These are phyloP conservation scores for Pseudomyrmex dendroicus DNA, from an alignment of 1,140 invertebrate genomes.

Conservation along the genomic window DNA sequence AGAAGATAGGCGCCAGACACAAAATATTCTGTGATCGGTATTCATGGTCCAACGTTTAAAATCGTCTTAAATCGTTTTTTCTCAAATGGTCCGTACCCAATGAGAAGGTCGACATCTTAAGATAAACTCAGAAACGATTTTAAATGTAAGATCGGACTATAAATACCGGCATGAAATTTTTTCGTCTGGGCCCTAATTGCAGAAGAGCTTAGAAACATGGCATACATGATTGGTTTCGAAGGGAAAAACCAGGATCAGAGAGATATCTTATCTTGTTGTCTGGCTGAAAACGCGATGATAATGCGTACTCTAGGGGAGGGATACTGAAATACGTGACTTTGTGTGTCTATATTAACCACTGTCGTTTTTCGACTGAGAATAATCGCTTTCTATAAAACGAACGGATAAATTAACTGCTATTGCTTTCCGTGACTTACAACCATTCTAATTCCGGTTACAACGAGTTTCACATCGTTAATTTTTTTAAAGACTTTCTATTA, in stretches of 20 bases:
- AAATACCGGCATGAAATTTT: neutral
- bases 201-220: neutral
- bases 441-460: neutral
- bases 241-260: neutral
- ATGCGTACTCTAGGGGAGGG: neutral
- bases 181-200: neutral
- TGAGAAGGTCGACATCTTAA: too few species aligned
- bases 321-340: neutral
- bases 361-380: too few species aligned
- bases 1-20: too few species aligned
- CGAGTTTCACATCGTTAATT: neutral
- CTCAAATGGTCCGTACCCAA: too few species aligned
- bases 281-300: conserved; percentile 53
- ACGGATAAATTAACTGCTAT: neutral
- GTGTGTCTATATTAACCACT: conserved; percentile 42
- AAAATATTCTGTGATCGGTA: too few species aligned
- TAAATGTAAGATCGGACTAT: too few species aligned
- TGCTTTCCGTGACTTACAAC: neutral
- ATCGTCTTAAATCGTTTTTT: too few species aligned
- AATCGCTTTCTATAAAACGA: neutral
- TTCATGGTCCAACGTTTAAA: too few species aligned
- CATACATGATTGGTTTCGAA: neutral
- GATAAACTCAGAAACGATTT: too few species aligned
- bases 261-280: conserved; percentile 55
- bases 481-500: too few species aligned